Evolutionary conservation across 2,113 vertebrate species (phyloP).

Genomic region (Trematomus loennbergii): DNA sequence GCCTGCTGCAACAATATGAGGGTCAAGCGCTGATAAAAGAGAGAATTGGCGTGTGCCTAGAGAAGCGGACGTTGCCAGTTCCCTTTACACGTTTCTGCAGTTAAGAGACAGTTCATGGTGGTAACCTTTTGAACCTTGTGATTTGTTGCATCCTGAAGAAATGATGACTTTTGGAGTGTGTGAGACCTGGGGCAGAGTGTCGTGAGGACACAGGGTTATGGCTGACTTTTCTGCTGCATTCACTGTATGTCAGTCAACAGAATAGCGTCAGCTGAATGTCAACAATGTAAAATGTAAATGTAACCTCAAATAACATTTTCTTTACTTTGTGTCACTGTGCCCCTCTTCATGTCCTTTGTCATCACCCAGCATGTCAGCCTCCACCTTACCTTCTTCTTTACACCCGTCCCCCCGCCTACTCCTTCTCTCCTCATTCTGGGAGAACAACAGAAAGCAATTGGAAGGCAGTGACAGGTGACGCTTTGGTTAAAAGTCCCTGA

Average conservation of each 20-base stretch:
- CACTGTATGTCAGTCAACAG: conserved; percentile 22
- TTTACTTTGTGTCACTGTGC: conserved; percentile 31
- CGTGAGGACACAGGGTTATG: neutral
- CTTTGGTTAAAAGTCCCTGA: conserved; percentile 63
- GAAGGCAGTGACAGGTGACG: conserved; percentile 60
- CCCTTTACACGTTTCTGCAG: neutral
- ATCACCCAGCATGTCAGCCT: conserved; percentile 41
- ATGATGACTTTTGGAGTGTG: neutral
- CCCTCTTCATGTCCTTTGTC: conserved; percentile 47
- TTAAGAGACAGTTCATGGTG: neutral
- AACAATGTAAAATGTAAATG: conserved; percentile 55
- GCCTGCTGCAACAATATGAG: neutral
- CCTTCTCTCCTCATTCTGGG: conserved; percentile 34
- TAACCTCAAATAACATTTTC: conserved; percentile 37
- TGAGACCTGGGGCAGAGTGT: neutral
- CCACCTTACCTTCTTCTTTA: conserved; percentile 3
- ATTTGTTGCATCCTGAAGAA: neutral
- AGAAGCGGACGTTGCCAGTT: neutral
- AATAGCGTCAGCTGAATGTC: conserved; percentile 45
- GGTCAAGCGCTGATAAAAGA: neutral
- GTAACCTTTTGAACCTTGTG: neutral
- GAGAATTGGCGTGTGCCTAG: neutral
- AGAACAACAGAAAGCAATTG: conserved; percentile 55
- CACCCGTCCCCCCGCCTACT: neutral
- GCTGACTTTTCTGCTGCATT: conserved; percentile 28